phyloP scores from a whole-genome alignment of 2,888 invertebrate genomes.

The Dynastes tityus region DNA sequence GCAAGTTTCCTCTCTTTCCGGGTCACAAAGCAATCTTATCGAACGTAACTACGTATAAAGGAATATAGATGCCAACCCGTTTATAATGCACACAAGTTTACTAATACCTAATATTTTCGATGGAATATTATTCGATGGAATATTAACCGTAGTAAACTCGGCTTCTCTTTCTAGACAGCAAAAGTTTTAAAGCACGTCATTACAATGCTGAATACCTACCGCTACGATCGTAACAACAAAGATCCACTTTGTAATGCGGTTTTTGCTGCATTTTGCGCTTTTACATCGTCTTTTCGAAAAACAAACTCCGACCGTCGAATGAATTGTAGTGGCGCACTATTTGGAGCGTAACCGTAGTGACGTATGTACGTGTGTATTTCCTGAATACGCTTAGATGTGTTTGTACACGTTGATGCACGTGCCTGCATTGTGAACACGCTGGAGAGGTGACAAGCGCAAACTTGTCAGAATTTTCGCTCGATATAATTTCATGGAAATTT shows the following conservation, averaged over 20 bases:
- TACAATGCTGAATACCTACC: neutral
- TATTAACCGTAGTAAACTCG: neutral
- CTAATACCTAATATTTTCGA: neutral
- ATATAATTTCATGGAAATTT: conserved; percentile 67
- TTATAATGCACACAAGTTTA: neutral
- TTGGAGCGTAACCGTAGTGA: conserved; percentile 14
- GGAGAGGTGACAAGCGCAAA: conserved; percentile 36
- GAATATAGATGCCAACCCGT: neutral
- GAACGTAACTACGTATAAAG: neutral
- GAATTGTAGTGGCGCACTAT: neutral
- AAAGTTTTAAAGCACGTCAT: conserved; percentile 9
- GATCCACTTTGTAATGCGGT: conserved; percentile 1
- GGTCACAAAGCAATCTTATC: neutral
- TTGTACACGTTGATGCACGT: conserved; percentile 23
- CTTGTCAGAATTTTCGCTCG: conserved; percentile 63
- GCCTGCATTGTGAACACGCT: conserved; percentile 22
- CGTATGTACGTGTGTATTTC: conserved; percentile 10
- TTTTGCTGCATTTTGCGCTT: neutral
- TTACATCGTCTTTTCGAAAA: conserved; percentile 14
- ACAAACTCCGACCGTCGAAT: conserved; percentile 17
- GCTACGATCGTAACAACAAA: neutral
- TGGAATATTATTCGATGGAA: conserved; percentile 4
- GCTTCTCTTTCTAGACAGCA: neutral
- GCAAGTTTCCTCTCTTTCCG: neutral
- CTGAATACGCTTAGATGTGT: conserved; percentile 13